Percentiles rank a stretch among this genome's conserved stretches.
phyloP scores from a whole-genome alignment of 2,797 vertebrate species.

The Ficedula albicollis region DNA sequence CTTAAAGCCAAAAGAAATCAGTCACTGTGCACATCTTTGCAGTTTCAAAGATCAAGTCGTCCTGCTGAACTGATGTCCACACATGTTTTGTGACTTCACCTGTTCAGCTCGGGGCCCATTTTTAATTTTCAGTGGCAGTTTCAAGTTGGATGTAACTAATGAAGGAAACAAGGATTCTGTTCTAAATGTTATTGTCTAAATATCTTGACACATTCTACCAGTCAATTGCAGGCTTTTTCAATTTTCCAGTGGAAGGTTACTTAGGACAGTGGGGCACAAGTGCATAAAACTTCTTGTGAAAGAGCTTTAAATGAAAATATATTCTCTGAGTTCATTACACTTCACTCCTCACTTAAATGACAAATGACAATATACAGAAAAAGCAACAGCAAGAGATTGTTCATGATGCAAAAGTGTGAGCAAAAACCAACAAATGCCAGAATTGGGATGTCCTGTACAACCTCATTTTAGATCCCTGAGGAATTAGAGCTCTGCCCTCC shows the following conservation, averaged over 20 bases:
- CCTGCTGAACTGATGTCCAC: background rate
- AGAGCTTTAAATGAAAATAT: background rate
- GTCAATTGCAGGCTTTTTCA: background rate
- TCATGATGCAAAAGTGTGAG: background rate
- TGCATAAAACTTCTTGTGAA: background rate
- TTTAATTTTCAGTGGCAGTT: background rate
- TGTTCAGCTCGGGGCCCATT: background rate
- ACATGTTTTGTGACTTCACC: background rate
- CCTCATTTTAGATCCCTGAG: background rate
- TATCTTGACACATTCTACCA: background rate
- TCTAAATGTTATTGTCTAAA: background rate
- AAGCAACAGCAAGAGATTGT: background rate
- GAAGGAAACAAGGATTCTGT: background rate
- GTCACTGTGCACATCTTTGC: background rate
- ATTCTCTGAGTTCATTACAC: background rate
- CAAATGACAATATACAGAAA: background rate
- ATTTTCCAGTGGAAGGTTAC: background rate
- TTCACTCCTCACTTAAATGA: background rate
- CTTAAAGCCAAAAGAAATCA: background rate
- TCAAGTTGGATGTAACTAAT: background rate
- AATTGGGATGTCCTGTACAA: background rate
- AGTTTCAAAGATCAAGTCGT: background rate
- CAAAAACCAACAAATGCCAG: background rate
- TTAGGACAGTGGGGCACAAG: background rate
- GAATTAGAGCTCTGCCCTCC: background rate